These are phyloP conservation scores for Amblyjoppa fuscipennis DNA, from an alignment of 2,888 invertebrate genomes.

Conservation along the genomic window DNA sequence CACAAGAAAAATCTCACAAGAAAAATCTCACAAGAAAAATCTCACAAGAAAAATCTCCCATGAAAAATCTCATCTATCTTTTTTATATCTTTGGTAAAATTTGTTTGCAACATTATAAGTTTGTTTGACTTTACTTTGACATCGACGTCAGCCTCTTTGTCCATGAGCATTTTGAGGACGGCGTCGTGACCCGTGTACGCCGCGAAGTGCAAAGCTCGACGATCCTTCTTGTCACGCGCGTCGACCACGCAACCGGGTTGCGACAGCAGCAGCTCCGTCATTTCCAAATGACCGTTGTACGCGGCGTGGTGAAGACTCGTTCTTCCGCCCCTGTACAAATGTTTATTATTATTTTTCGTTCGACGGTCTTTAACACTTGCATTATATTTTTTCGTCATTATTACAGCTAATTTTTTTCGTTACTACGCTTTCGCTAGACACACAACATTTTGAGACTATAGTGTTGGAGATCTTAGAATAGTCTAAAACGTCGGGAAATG, in stretches of 20 bases:
- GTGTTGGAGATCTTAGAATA: too few species aligned
- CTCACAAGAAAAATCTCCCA: too few species aligned
- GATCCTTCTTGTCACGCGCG: conserved; percentile 88
- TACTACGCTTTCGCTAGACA: too few species aligned
- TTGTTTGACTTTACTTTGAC: conserved; percentile 81
- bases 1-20: too few species aligned
- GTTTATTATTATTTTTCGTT: not conserved
- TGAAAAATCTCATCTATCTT: too few species aligned
- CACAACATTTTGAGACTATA: too few species aligned
- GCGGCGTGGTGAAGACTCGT: conserved; percentile 89
- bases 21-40: too few species aligned
- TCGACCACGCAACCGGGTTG: conserved; percentile 87
- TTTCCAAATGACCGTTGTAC: conserved; percentile 87
- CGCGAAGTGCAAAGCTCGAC: conserved; percentile 88
- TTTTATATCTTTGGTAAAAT: not conserved
- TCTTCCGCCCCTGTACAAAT: conserved; percentile 86
- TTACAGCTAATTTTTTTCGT: too few species aligned
- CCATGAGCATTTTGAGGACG: conserved; percentile 84
- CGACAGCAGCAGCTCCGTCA: conserved; percentile 86
- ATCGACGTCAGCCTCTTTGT: conserved; percentile 85
- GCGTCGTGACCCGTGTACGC: conserved; percentile 87
- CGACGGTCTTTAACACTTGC: too few species aligned
- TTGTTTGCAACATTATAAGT: not conserved
- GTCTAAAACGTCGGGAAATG: too few species aligned
- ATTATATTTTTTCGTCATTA: too few species aligned